Evolutionary conservation across 2,113 vertebrate species (phyloP).

Genomic region (Ciconia stormi): DNA sequence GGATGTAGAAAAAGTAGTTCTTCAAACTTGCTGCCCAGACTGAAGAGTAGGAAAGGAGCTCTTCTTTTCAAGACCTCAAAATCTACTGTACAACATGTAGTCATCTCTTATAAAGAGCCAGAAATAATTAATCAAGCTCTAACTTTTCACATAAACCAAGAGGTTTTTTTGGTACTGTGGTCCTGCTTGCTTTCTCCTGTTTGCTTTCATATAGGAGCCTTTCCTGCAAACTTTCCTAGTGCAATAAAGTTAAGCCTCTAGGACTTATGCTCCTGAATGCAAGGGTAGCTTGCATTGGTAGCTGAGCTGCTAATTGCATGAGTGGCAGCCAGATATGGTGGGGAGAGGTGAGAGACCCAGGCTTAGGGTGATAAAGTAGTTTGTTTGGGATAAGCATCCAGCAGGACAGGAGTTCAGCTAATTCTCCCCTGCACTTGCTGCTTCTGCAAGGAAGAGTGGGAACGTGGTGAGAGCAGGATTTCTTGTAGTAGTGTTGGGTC

Average conservation of each 20-base stretch:
- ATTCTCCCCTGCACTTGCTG: neutral
- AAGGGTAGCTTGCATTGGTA: rapidly evolving
- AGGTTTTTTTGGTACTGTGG: neutral
- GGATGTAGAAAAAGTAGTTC: neutral
- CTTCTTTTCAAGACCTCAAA: neutral
- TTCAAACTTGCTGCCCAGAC: neutral
- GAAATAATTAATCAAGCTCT: neutral
- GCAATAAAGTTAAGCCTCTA: neutral
- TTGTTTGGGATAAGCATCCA: neutral
- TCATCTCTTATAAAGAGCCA: neutral
- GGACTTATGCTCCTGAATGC: rapidly evolving
- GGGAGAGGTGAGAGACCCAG: neutral
- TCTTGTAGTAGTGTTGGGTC: neutral
- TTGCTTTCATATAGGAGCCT: neutral
- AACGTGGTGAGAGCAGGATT: rapidly evolving
- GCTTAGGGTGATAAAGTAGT: neutral
- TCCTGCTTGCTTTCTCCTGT: neutral
- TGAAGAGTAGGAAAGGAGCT: neutral
- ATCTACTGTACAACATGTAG: neutral
- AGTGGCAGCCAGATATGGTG: neutral
- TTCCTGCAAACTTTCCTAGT: neutral
- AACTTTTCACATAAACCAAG: neutral
- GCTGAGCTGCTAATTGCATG: neutral
- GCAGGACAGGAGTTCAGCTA: neutral
- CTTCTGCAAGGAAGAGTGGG: neutral